phyloP scores from a whole-genome alignment of 2,113 vertebrate species.

The Dasyprocta punctata region DNA sequence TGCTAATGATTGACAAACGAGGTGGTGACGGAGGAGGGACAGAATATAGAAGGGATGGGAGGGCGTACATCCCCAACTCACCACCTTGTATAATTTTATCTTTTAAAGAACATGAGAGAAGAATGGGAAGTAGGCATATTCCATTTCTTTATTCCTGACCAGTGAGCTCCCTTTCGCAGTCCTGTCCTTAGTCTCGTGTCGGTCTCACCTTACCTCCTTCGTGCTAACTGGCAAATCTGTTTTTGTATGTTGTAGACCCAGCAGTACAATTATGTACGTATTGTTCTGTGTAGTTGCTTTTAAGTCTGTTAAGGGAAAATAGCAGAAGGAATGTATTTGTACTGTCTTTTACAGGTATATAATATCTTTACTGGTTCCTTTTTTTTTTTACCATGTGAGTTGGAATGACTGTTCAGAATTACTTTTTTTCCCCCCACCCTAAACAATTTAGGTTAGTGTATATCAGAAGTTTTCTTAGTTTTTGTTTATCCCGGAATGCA shows the following conservation, averaged over 20 bases:
- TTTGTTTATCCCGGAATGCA: not conserved
- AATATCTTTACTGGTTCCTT: not conserved
- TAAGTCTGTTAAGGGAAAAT: not conserved
- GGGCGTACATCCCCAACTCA: not conserved
- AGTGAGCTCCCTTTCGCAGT: not conserved
- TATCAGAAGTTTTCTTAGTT: not conserved
- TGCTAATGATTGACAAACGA: not conserved
- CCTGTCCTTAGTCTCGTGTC: not conserved
- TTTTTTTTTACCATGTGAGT: not conserved
- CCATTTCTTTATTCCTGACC: not conserved
- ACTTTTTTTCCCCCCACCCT: not conserved
- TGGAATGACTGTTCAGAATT: not conserved
- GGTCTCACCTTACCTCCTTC: not conserved
- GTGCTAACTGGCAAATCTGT: not conserved
- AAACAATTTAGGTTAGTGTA: not conserved
- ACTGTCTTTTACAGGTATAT: not conserved
- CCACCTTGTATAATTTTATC: not conserved
- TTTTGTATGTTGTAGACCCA: not conserved
- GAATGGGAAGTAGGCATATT: not conserved
- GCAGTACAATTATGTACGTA: not conserved
- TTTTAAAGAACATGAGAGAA: constrained; percentile 24
- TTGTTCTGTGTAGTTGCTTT: constrained; percentile 2
- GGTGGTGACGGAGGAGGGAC: not conserved
- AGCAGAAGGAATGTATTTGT: not conserved
- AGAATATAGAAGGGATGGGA: not conserved